Conservation (phyloP, 2,113 vertebrate species). For the Anhinga anhinga region DNA sequence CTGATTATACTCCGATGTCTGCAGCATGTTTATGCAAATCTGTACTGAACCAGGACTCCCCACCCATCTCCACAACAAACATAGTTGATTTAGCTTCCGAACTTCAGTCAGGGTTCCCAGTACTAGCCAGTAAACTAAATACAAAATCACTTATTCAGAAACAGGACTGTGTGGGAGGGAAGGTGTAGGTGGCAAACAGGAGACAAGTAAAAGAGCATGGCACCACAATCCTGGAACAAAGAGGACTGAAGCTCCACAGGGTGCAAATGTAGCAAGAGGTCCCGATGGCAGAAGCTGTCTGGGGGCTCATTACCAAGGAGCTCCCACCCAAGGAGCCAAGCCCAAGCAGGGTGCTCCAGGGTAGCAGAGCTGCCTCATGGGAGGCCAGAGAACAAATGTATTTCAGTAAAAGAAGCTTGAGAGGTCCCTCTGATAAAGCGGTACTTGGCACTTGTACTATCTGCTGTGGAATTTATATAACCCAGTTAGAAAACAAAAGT, state of each 20-base stretch:
- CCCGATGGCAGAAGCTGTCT: fast-evolving
- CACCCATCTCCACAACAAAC: neutral
- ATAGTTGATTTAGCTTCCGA: neutral
- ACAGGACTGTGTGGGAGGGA: neutral
- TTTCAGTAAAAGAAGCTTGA: neutral
- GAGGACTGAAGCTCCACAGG: neutral
- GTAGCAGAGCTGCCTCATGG: neutral
- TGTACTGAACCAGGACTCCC: neutral
- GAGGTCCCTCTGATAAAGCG: neutral
- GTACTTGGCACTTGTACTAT: neutral
- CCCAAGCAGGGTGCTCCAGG: neutral
- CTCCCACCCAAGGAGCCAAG: neutral
- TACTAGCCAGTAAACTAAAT: neutral
- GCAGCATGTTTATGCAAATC: neutral
- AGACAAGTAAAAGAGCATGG: neutral
- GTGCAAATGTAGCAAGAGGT: neutral
- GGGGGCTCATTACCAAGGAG: neutral
- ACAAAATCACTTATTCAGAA: neutral
- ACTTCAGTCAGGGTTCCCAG: neutral
- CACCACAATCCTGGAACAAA: neutral
- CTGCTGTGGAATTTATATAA: neutral
- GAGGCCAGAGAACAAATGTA: neutral
- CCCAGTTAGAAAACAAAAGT: neutral
- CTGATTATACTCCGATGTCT: neutral
- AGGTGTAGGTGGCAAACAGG: neutral